phyloP scores from a whole-genome alignment of 2,113 vertebrate species.

The Myocastor coypus region DNA sequence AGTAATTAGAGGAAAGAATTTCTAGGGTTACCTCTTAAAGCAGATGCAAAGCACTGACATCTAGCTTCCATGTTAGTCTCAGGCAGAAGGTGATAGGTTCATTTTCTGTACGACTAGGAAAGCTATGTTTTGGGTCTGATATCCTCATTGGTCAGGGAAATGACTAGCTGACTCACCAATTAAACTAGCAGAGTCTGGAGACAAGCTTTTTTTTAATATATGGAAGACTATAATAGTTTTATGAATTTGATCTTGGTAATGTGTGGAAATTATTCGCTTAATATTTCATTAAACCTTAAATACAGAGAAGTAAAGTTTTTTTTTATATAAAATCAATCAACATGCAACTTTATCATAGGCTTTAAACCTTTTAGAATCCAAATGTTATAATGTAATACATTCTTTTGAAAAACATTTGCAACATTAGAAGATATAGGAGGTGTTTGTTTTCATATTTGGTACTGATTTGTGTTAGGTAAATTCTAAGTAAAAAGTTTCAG shows the following conservation, averaged over 20 bases:
- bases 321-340: neutral
- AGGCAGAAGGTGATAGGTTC: neutral
- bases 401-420: neutral
- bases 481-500: constrained; percentile 14
- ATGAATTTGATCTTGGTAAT: neutral
- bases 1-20: neutral
- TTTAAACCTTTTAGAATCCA: neutral
- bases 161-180: neutral
- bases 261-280: neutral
- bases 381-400: neutral
- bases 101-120: neutral
- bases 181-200: neutral
- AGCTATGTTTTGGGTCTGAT: neutral
- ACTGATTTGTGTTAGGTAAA: neutral
- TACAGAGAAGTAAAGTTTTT: neutral
- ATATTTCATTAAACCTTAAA: neutral
- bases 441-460: neutral
- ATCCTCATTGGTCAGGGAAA: neutral
- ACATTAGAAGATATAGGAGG: neutral
- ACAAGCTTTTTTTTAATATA: neutral
- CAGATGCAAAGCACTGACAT: neutral
- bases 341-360: neutral
- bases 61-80: neutral
- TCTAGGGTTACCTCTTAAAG: neutral
- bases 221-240: neutral